Base-by-base conservation (phyloP, 2,113 vertebrate species). In the Heterotis niloticus region DNA sequence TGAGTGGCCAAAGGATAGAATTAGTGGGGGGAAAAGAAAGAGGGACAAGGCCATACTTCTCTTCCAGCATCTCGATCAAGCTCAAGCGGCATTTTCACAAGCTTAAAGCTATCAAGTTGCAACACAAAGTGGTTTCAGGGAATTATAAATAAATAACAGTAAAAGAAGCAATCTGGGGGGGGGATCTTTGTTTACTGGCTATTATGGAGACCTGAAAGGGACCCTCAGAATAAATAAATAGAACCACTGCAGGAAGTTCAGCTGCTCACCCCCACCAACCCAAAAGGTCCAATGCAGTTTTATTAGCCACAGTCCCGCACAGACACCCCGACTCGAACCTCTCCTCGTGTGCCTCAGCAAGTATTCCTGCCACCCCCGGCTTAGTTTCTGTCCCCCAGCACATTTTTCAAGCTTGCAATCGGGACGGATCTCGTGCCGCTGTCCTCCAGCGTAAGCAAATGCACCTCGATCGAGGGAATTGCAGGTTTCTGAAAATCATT, bases 1-100 rank as follows among this genome's bases (percentile, higher is more conserved):
- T 90, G 91, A 91, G 90, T 90, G 90, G 90, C 92, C 91, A 88
- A 89, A 87, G 92, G 91, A 90, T 86, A 89, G 86, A 90, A 90
- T 88, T 83, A 88, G 86, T 86, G 26, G 26, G 74, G 76, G 77
- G 81, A 65, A 18, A 82, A 84, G 83, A 84, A 26, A 77, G 64
- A 84, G 81, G 83, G 85, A 88, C 74, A 85, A 62, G 64, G 64
- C 88, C 85, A 83, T 81, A 82, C 84, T 89, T 87, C 88, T 89
- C 87, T 84, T 87, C 81, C 71, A 79, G 78, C 90, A 85, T 34
- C 3, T 85, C 66, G 59, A 87, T 82, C 79, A 80, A 83, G 87
- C 83, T 79, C 80, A 83, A 80, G 81, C 84, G 81, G 86, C 87
- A 62, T 89, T 93, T 90, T 90, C 90, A 90, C 86, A 87, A 90